A percentile compares a stretch with the other conserved stretches of the same genome.
phyloP scores from a whole-genome alignment of 2,888 invertebrate species.

The Vanessa cardui region DNA sequence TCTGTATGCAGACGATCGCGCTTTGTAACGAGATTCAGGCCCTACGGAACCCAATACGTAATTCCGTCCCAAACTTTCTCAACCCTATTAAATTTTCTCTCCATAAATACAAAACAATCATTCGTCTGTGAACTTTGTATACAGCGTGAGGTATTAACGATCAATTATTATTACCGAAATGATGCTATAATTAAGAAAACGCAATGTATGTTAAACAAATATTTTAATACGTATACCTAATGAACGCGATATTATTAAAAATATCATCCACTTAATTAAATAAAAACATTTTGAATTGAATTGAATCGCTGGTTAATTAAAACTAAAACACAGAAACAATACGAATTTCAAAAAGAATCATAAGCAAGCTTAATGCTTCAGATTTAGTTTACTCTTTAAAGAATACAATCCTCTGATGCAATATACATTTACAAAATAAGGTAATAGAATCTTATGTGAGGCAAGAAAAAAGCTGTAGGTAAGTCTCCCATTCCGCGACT shows the following conservation, averaged over 20 bases:
- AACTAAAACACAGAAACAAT: background rate
- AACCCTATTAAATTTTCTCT: constrained; percentile 28
- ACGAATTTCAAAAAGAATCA: background rate
- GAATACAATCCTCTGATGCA: constrained; percentile 15
- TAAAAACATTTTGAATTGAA: no score
- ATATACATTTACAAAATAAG: constrained; percentile 31
- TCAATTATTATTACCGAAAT: background rate
- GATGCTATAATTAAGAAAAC: background rate
- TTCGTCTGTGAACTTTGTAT: constrained; percentile 21
- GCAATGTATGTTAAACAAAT: background rate
- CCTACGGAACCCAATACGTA: constrained; percentile 50
- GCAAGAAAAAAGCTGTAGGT: constrained; percentile 47
- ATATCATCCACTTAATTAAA: no score
- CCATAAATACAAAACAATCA: constrained; percentile 20
- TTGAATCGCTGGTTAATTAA: no score
- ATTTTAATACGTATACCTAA: no score
- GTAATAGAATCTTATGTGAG: constrained; percentile 37
- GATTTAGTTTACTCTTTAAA: background rate
- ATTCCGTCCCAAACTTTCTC: constrained; percentile 28
- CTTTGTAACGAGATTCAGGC: constrained; percentile 71
- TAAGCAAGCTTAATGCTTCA: background rate
- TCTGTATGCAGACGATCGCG: constrained; percentile 77
- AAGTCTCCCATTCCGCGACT: constrained; percentile 53
- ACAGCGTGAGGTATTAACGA: background rate
- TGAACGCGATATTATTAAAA: no score